Evolutionary conservation across 2,797 vertebrate genomes (phyloP).

Genomic region (Hapalemur alaotrensis): DNA sequence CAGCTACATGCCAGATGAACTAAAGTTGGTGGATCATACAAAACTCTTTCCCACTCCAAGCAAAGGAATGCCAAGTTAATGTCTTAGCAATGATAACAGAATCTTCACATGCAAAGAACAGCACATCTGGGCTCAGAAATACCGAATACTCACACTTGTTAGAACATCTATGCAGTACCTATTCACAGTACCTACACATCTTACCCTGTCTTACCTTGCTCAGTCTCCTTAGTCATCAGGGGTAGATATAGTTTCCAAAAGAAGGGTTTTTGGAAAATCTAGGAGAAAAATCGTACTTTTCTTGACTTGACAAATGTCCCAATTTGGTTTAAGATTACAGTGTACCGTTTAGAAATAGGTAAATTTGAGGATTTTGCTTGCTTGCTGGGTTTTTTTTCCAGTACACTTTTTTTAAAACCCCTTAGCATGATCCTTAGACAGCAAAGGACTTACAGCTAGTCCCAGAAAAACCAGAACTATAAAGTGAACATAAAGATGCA

Average conservation of each 20-base stretch:
- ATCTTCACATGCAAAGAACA: not conserved
- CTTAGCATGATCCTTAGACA: constrained; percentile 24
- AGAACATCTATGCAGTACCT: not conserved
- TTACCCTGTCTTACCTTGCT: not conserved
- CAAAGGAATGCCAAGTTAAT: not conserved
- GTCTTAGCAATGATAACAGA: not conserved
- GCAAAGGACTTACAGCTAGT: not conserved
- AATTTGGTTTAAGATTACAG: not conserved
- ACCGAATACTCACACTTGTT: not conserved
- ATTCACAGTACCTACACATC: not conserved
- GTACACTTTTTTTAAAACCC: not conserved
- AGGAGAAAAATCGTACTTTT: not conserved
- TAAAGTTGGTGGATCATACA: not conserved
- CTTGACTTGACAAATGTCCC: not conserved
- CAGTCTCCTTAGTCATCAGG: not conserved
- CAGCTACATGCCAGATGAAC: not conserved
- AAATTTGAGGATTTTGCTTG: not conserved
- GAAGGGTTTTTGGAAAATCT: not conserved
- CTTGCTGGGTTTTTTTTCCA: not conserved
- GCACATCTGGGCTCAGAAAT: not conserved
- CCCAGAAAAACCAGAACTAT: not conserved
- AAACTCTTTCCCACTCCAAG: not conserved
- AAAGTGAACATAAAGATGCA: not conserved
- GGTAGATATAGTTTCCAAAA: not conserved
- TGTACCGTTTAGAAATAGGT: not conserved